These are phyloP conservation scores for Spermophilus dauricus DNA, from an alignment of 2,113 vertebrate species.

Conservation along the genomic window DNA sequence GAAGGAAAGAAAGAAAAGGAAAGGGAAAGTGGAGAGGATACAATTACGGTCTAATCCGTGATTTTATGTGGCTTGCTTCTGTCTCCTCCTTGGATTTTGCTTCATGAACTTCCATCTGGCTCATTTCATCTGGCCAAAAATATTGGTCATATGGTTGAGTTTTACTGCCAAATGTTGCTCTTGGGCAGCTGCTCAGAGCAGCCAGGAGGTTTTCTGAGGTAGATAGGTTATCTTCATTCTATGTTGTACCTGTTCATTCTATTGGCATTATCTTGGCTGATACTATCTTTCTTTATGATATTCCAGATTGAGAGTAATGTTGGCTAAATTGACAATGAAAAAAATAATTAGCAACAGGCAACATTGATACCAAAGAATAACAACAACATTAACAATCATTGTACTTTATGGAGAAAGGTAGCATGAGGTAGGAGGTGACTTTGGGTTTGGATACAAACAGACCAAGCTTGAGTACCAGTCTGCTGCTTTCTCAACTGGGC, in stretches of 20 bases:
- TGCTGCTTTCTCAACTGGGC: not conserved
- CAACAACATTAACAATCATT: not conserved
- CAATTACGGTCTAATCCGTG: not conserved
- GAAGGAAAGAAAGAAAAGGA: too few relatives aligned
- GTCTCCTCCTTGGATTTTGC: slow-evolving; percentile 52
- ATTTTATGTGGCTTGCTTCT: slow-evolving; percentile 62
- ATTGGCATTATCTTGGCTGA: slow-evolving; percentile 20
- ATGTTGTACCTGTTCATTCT: slow-evolving; percentile 7
- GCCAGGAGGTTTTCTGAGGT: not conserved
- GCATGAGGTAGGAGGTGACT: not conserved
- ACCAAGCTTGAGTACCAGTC: not conserved
- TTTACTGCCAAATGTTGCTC: slow-evolving; percentile 73
- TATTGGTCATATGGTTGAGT: slow-evolving; percentile 73
- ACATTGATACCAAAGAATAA: slow-evolving; percentile 18
- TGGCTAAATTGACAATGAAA: not conserved
- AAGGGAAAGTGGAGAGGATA: too few relatives aligned
- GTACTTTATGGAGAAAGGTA: not conserved
- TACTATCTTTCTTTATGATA: slow-evolving; percentile 21
- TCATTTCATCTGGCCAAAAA: slow-evolving; percentile 69
- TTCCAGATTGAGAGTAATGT: not conserved
- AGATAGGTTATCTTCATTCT: slow-evolving; percentile 52
- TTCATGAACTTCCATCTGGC: slow-evolving; percentile 75
- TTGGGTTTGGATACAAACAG: not conserved
- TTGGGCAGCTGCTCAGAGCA: slow-evolving; percentile 66
- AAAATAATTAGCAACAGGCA: not conserved